phyloP scores from a whole-genome alignment of 1,140 invertebrate genomes.

The Scaptomyza montana region DNA sequence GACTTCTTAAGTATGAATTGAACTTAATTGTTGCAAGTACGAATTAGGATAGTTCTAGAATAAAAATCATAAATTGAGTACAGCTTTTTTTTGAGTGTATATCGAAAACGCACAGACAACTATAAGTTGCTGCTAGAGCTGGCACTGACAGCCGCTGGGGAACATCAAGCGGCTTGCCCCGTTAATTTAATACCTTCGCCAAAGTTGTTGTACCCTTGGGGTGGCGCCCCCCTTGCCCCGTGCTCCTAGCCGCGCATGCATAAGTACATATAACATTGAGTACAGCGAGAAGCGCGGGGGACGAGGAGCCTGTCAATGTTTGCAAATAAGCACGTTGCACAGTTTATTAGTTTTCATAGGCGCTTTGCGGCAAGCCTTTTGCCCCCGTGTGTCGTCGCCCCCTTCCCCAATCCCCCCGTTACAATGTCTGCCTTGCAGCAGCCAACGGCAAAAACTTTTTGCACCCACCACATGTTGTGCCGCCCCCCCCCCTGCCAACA shows the following conservation, averaged over 20 bases:
- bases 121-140: constrained; percentile 3
- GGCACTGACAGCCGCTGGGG: constrained; percentile 19
- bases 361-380: constrained; percentile 22
- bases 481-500: constrained; percentile 38
- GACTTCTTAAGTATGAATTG: too few relatives aligned
- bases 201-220: constrained; percentile 34
- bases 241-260: background rate
- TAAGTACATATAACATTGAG: background rate
- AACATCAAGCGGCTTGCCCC: constrained; percentile 5
- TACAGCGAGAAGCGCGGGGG: background rate
- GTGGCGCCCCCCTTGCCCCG: constrained; percentile 2
- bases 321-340: constrained; percentile 80
- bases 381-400: background rate
- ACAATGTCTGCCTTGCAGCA: constrained; percentile 2
- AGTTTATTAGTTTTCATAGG: constrained; percentile 82
- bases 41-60: too few relatives aligned
- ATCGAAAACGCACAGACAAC: background rate
- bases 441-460: constrained; percentile 61
- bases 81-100: too few relatives aligned
- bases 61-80: too few relatives aligned
- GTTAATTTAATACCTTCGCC: constrained; percentile 39
- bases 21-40: too few relatives aligned
- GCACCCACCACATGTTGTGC: constrained; percentile 15
- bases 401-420: constrained; percentile 1
- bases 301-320: constrained; percentile 52